These are phyloP conservation scores for Anthrax anthrax DNA, from an alignment of 2,888 invertebrate species.

Conservation along the genomic window DNA sequence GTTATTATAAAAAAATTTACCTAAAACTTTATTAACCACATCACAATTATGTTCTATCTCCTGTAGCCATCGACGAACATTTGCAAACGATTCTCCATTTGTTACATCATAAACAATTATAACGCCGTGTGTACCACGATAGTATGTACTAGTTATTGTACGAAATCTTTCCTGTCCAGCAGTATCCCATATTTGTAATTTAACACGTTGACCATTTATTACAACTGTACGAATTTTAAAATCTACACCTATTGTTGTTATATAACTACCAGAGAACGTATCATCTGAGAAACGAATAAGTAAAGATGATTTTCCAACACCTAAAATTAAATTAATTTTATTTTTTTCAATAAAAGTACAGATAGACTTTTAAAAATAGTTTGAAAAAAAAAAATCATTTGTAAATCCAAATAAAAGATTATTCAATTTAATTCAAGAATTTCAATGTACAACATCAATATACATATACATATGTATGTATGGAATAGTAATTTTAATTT, in stretches of 20 bases:
- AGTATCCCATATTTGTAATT: constrained; percentile 96
- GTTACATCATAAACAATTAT: constrained; percentile 99
- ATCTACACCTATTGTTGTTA: constrained; percentile 99
- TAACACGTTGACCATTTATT: constrained; percentile 79
- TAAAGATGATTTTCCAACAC: constrained; percentile 97
- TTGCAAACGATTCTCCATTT: constrained; percentile 97
- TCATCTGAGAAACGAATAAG: constrained; percentile 95
- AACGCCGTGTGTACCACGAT: constrained; percentile 97
- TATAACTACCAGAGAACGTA: constrained; percentile 93
- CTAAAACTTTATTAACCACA: constrained; percentile 94
- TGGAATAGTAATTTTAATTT: too few relatives aligned
- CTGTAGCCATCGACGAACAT: constrained; percentile 97
- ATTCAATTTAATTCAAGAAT: too few relatives aligned
- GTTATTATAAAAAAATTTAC: constrained; percentile 39
- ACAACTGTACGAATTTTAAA: constrained; percentile 97
- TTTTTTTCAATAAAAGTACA: too few relatives aligned
- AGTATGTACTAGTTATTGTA: constrained; percentile 98
- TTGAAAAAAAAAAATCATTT: too few relatives aligned
- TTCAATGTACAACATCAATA: too few relatives aligned
- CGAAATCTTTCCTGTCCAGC: constrained; percentile 95
- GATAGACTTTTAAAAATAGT: too few relatives aligned
- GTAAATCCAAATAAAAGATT: too few relatives aligned
- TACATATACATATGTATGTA: too few relatives aligned
- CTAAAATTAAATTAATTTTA: constrained; percentile 38
- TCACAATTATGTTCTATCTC: constrained; percentile 99